Evolutionary conservation across 2,797 vertebrate genomes (phyloP), one percentile per base, ranked within the genome.

Genomic region (Ctenopoma kingsleyae): DNA sequence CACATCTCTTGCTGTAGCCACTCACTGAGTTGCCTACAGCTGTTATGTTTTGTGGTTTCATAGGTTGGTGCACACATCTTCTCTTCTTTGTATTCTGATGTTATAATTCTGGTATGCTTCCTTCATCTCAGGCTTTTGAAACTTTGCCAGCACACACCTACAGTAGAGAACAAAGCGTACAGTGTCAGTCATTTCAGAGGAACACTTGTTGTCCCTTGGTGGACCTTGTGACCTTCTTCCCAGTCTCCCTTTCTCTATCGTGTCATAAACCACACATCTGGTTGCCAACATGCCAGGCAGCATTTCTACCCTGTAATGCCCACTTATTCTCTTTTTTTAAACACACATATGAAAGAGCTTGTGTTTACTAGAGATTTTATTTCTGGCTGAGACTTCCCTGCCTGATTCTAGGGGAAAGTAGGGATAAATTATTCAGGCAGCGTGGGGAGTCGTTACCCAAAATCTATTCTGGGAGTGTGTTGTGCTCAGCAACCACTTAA

Each of bases 291-390:
- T 81, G 80, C 84, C 82, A 71, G 76, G 49, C 54, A 48, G 62
- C 84, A 71, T 76, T 87, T 91, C 73, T 70, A 75, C 74, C 79
- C 71, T 69, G 65, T 75, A 82, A 83, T 75, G 74, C 75, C 76
- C 62, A 53, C 60, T 67, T 68, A 10, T 80, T 76, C 67, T 71
- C 55, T 52, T 53, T 72, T 67, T 81, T 67, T 55, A 76, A 78
- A 81, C 71, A 64, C 79, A 63, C 80, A 87, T 87, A 76, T 88
- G 66, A 90, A 86, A 85, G 82, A 80, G 71, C 67, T 46, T 1
- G 25, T 85, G 83, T 90, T 90, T 90, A 84, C 84, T 78, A 71
- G 64, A 74, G 55, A 75, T 82, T 89, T 88, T 87, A 89, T 86
- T 90, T 80, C 82, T 89, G 86, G 88, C 81, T 73, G 66, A 71